A percentile compares a stretch with the other conserved stretches of the same genome.
Evolutionary conservation across 2,888 invertebrate genomes (phyloP).

Genomic region (Hipparchia semele): DNA sequence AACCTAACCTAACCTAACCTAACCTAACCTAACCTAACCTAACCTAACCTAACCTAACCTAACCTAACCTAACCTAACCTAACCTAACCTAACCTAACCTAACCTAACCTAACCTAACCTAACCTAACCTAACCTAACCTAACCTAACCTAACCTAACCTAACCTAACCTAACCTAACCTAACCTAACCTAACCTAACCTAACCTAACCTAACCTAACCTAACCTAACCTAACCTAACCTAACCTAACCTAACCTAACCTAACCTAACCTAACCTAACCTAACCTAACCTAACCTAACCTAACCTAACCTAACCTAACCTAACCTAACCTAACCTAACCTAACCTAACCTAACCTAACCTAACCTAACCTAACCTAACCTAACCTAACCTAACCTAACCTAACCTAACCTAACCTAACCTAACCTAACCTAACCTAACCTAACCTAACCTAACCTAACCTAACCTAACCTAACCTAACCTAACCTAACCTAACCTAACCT

Average conservation of each 20-base stretch:
- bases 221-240: constrained; percentile 41
- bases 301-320: constrained; percentile 37
- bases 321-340: constrained; percentile 39
- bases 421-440: constrained; percentile 46
- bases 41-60: no score
- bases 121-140: constrained; percentile 39
- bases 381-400: constrained; percentile 36
- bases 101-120: constrained; percentile 41
- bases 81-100: constrained; percentile 4
- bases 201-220: constrained; percentile 40
- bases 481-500: constrained; percentile 44
- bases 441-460: constrained; percentile 46
- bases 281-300: constrained; percentile 42
- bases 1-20: no score
- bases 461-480: constrained; percentile 43
- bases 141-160: no score
- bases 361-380: constrained; percentile 35
- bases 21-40: no score
- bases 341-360: constrained; percentile 42
- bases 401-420: constrained; percentile 43
- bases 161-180: constrained; percentile 33
- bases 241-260: constrained; percentile 42
- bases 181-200: constrained; percentile 36
- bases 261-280: constrained; percentile 41
- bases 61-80: no score